These are phyloP conservation scores for Kuschelorhynchus macadamiae DNA, from an alignment of 2,888 invertebrate species.

Conservation along the genomic window DNA sequence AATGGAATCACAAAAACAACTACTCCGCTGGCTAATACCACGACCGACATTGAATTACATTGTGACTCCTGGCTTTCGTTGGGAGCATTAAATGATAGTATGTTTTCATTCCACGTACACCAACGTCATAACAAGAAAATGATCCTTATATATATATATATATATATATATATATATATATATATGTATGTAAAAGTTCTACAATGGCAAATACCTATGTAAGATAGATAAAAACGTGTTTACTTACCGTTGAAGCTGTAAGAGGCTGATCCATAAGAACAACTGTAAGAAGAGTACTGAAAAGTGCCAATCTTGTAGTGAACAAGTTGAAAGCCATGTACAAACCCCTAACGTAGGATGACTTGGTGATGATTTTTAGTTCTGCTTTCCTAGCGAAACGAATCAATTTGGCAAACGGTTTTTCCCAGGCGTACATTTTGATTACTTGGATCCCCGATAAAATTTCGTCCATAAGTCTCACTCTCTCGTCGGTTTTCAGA, in stretches of 20 bases:
- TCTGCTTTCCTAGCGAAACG: constrained; percentile 73
- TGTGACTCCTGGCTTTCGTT: no score
- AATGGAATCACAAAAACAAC: no score
- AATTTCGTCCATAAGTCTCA: constrained; percentile 95
- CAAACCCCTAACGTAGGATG: constrained; percentile 76
- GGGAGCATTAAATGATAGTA: no score
- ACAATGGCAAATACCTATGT: no score
- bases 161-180: no score
- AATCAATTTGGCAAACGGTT: constrained; percentile 77
- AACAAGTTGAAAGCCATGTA: constrained; percentile 85
- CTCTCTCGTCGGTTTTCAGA: constrained; percentile 87
- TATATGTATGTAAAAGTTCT: no score
- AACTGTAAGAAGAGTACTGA: constrained; percentile 76
- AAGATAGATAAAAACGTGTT: neutral
- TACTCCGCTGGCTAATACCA: no score
- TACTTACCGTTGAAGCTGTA: constrained; percentile 78
- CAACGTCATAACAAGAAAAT: no score
- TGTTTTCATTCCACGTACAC: no score
- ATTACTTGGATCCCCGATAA: constrained; percentile 92
- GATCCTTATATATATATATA: no score
- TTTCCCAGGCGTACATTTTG: constrained; percentile 84
- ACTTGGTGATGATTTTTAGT: constrained; percentile 73
- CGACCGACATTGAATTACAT: no score
- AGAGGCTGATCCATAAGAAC: constrained; percentile 76
- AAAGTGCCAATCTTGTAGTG: constrained; percentile 83